Evolutionary conservation across 2,797 vertebrate genomes (phyloP), one percentile per base, ranked within the genome.

Genomic region (Muscicapa comitata): DNA sequence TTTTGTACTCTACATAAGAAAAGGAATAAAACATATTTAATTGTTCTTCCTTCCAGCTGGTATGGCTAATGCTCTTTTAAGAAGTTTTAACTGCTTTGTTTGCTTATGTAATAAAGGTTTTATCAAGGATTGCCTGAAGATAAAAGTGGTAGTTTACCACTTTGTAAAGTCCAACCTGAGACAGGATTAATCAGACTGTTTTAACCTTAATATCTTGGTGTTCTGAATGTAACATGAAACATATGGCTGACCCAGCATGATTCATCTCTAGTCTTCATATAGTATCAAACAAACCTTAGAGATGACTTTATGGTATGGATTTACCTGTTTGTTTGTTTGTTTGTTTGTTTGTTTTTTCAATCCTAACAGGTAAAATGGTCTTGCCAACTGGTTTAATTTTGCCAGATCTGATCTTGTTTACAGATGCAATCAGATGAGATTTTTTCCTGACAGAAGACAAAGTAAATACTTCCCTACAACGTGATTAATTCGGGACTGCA

Each of bases 31-130:
- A 58, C 14, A 65, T 0, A 0, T 68, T 38, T 42, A 42, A 80
- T 78, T 92, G 50, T 90, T 91, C 75, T 94, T 91, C 50, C 43
- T 83, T 31, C n/a, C 73, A 95, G n/a, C 71, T 70, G 77, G 57
- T 85, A 61, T 2, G 2, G 26, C 55, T 81, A 42, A 50, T 62
- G 17, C 6, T 94, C 51, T 93, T 75, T 66, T 86, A n/a, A 95
- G 85, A 74, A 29, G 65, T 66, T 90, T 84, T 37, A 90, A 55
- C 75, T 82, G 66, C 55, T 91, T 96, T 96, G 65, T 91, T 97
- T 97, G 57, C 87, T 92, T 95, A 70, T 88, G 29, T 45, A 92
- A 66, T 90, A 81, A 91, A 82, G 24, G 16, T 89, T 66, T 93
- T 73, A 58, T 81, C 68, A 89, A 95, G 59, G 21, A 58, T 75